phyloP scores from a whole-genome alignment of 2,888 invertebrate species.

The Conus canariensis region DNA sequence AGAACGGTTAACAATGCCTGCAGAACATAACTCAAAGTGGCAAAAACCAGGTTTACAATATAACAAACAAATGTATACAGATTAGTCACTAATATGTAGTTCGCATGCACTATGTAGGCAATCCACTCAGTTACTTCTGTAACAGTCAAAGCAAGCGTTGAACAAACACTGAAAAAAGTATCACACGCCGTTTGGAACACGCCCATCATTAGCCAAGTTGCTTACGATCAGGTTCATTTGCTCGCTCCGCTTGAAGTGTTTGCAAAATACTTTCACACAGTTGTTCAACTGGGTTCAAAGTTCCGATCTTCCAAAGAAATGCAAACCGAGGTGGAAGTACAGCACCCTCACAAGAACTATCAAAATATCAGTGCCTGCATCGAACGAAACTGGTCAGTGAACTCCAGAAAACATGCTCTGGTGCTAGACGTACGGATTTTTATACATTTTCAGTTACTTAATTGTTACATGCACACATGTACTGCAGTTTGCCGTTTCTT shows the following conservation, averaged over 20 bases:
- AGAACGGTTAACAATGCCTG: constrained; percentile 29
- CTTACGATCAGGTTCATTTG: background rate
- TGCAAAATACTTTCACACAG: background rate
- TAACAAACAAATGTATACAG: constrained; percentile 33
- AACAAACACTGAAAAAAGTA: constrained; percentile 31
- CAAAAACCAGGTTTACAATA: background rate
- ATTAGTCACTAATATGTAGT: constrained; percentile 46
- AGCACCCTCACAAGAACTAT: too few species aligned
- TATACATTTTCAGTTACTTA: too few species aligned
- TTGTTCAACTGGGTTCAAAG: background rate
- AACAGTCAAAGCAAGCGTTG: constrained; percentile 35
- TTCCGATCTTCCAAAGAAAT: background rate
- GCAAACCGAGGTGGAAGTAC: too few species aligned
- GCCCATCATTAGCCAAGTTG: constrained; percentile 11
- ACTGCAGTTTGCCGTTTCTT: too few species aligned
- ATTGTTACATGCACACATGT: too few species aligned
- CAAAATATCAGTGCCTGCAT: too few species aligned
- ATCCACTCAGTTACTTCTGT: constrained; percentile 39
- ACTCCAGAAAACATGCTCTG: too few species aligned
- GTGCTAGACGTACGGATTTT: too few species aligned
- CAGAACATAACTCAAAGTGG: constrained; percentile 10
- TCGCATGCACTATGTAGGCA: constrained; percentile 35
- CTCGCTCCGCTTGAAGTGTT: background rate
- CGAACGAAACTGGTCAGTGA: too few species aligned
- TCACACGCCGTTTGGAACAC: constrained; percentile 13